Evolutionary conservation across 1,140 invertebrate species (phyloP).

Genomic region (Cherax quadricarinatus): DNA sequence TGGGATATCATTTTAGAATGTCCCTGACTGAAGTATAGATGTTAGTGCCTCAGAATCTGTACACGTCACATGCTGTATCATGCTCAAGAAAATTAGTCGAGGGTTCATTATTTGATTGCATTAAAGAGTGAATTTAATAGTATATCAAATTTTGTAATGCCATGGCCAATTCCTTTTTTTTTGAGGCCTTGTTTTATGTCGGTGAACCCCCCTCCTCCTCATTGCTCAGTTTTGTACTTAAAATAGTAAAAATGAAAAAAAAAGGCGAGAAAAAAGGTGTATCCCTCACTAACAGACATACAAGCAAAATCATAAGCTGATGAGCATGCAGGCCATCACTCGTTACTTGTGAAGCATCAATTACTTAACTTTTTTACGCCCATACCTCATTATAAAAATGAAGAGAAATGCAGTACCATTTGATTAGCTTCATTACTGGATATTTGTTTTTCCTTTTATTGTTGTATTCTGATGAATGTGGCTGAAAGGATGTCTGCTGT

Average conservation of each 20-base stretch:
- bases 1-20: not conserved
- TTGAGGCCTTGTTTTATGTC: constrained; percentile 43
- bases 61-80: constrained; percentile 41
- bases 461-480: not conserved
- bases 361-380: not conserved
- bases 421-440: not conserved
- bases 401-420: not conserved
- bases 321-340: not conserved
- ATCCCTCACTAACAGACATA: not conserved
- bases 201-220: constrained; percentile 51
- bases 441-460: not conserved
- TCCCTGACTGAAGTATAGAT: not conserved
- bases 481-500: not conserved
- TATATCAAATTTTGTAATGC: not conserved
- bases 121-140: constrained; percentile 11
- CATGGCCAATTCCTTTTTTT: constrained; percentile 19
- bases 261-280: not conserved
- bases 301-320: constrained; percentile 30
- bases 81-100: constrained; percentile 50
- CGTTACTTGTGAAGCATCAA: not conserved
- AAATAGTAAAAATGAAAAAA: constrained; percentile 25
- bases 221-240: constrained; percentile 70
- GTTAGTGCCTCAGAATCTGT: constrained; percentile 21
- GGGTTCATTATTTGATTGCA: constrained; percentile 16
- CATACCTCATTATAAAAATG: not conserved